Percentiles rank a stretch among this genome's conserved stretches.
Evolutionary conservation across 1,140 invertebrate genomes (phyloP).

Genomic region (Matsumurasca onukii): DNA sequence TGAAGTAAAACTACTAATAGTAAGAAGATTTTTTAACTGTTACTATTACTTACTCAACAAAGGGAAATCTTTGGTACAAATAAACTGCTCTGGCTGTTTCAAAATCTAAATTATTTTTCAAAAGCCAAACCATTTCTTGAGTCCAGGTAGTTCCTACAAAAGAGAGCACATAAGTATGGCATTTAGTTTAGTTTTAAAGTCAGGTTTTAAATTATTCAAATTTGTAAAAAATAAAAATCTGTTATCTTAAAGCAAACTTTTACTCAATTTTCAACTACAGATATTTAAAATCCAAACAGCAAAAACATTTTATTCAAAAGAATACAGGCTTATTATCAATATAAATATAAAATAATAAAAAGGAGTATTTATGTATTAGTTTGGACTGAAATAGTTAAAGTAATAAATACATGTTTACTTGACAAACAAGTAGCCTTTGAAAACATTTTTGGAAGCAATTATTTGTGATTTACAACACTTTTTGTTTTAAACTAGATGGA

Average conservation of each 20-base stretch:
- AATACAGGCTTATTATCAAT: too few species aligned
- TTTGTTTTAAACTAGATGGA: not conserved
- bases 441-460: not conserved
- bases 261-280: too few species aligned
- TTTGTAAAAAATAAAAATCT: too few species aligned
- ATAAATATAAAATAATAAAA: too few species aligned
- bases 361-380: too few species aligned
- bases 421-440: not conserved
- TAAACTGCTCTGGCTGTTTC: constrained; percentile 44
- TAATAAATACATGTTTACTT: not conserved
- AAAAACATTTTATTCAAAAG: too few species aligned
- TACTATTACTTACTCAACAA: constrained; percentile 54
- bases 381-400: too few species aligned
- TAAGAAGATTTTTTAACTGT: not conserved
- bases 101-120: constrained; percentile 48
- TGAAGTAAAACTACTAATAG: not conserved
- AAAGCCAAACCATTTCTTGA: constrained; percentile 52
- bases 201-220: too few species aligned
- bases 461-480: not conserved
- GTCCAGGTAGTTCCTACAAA: constrained; percentile 52
- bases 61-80: constrained; percentile 53
- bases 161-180: too few species aligned
- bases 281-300: too few species aligned
- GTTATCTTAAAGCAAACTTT: too few species aligned
- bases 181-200: too few species aligned